Evolutionary conservation across 2,113 vertebrate species (phyloP).

Genomic region (Chrysemys picta): DNA sequence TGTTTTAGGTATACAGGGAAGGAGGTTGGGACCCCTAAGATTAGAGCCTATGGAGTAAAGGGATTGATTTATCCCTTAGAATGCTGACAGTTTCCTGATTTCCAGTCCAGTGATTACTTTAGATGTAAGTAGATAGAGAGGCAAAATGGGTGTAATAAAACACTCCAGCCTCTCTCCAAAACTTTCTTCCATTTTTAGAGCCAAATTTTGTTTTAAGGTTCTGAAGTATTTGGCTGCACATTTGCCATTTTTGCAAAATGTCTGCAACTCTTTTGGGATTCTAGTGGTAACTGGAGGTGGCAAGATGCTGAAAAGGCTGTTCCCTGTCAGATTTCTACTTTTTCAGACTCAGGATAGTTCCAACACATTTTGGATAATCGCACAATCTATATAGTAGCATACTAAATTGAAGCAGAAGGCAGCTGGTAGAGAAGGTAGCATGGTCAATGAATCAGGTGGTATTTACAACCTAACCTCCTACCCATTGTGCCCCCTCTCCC

Average conservation of each 20-base stretch:
- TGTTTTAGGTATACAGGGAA: neutral
- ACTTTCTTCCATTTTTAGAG: neutral
- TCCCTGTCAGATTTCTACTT: neutral
- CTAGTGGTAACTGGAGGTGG: neutral
- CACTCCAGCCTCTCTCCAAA: neutral
- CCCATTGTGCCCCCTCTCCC: neutral
- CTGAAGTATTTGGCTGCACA: constrained; percentile 2
- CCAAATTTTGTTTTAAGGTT: constrained; percentile 19
- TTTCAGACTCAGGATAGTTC: neutral
- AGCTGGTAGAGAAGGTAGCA: neutral
- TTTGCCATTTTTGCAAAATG: constrained; percentile 21
- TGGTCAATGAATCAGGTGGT: neutral
- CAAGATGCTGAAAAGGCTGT: neutral
- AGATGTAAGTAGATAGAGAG: neutral
- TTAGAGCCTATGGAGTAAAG: neutral
- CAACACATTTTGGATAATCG: neutral
- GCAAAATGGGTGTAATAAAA: neutral
- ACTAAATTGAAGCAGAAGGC: neutral
- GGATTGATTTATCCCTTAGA: neutral
- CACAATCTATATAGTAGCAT: neutral
- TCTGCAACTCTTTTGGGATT: neutral
- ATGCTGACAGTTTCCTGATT: neutral
- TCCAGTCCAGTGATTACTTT: neutral
- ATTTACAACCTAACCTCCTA: neutral
- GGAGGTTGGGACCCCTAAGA: neutral